phyloP scores from a whole-genome alignment of 1,140 invertebrate genomes.

The Brachionus calyciflorus region DNA sequence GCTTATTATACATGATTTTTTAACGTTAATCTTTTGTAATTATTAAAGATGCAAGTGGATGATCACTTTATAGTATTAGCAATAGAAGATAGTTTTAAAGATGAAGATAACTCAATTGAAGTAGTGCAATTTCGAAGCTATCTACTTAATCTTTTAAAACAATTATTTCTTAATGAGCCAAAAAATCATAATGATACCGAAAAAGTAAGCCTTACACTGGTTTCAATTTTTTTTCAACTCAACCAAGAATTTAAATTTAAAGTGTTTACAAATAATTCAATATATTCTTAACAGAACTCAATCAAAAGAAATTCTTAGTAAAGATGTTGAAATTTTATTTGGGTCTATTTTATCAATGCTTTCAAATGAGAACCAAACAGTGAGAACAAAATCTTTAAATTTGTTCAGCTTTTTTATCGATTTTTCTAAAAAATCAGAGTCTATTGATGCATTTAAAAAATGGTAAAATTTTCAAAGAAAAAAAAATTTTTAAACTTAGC shows the following conservation, averaged over 20 bases:
- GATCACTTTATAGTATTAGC: slow-evolving; percentile 43
- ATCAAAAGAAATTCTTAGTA: background rate
- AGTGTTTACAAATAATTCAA: slow-evolving; percentile 28
- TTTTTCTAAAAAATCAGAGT: background rate
- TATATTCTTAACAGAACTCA: slow-evolving; percentile 7
- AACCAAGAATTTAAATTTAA: background rate
- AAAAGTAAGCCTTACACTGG: background rate
- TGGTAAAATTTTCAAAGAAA: background rate
- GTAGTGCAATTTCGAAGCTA: background rate
- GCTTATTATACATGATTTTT: too few species aligned
- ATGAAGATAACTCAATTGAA: background rate
- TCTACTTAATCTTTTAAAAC: slow-evolving; percentile 17
- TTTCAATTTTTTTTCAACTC: background rate
- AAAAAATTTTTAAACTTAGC: background rate
- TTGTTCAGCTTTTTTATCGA: slow-evolving; percentile 25
- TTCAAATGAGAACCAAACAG: background rate
- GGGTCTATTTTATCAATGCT: background rate
- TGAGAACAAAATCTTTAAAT: slow-evolving; percentile 23
- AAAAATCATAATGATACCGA: slow-evolving; percentile 1
- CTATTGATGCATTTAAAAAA: background rate
- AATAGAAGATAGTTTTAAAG: background rate
- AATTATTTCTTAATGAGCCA: slow-evolving; percentile 1
- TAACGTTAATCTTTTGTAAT: background rate
- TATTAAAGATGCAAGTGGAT: slow-evolving; percentile 19
- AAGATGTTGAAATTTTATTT: background rate